Percentiles rank a stretch among this genome's conserved stretches.
phyloP scores from a whole-genome alignment of 1,140 invertebrate species.

The Arctopsyche grandis region DNA sequence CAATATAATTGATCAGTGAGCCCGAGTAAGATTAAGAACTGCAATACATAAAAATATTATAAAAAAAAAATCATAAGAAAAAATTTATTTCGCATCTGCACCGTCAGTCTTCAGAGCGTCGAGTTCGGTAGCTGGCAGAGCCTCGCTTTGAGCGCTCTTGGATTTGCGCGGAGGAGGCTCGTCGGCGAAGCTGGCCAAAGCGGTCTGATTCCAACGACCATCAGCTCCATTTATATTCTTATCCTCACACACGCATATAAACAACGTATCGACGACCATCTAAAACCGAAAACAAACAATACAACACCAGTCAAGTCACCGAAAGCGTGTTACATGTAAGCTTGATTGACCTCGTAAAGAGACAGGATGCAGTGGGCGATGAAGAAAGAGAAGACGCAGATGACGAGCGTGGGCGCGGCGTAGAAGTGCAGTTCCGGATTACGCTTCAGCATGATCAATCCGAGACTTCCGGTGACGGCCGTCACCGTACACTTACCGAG shows the following conservation, averaged over 20 bases:
- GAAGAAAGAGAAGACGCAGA: conserved; percentile 91
- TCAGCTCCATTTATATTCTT: conserved; percentile 71
- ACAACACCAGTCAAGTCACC: conserved; percentile 19
- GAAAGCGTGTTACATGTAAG: conserved; percentile 6
- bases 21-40: too few species aligned
- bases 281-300: conserved; percentile 64
- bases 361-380: conserved; percentile 93
- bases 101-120: conserved; percentile 40
- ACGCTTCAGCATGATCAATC: conserved; percentile 78
- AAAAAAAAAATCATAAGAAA: background rate
- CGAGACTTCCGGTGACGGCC: conserved; percentile 77
- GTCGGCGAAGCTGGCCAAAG: conserved; percentile 69
- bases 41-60: too few species aligned
- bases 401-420: conserved; percentile 86
- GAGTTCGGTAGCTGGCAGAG: conserved; percentile 43
- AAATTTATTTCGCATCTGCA: background rate
- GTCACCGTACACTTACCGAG: conserved; percentile 91
- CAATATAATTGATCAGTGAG: too few species aligned
- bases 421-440: conserved; percentile 80
- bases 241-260: conserved; percentile 94
- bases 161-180: conserved; percentile 55
- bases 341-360: conserved; percentile 85
- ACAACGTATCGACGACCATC: conserved; percentile 95
- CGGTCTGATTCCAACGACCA: conserved; percentile 73
- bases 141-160: conserved; percentile 31